Conservation (phyloP, 2,888 invertebrate species). For the Calephelis perditalis region DNA sequence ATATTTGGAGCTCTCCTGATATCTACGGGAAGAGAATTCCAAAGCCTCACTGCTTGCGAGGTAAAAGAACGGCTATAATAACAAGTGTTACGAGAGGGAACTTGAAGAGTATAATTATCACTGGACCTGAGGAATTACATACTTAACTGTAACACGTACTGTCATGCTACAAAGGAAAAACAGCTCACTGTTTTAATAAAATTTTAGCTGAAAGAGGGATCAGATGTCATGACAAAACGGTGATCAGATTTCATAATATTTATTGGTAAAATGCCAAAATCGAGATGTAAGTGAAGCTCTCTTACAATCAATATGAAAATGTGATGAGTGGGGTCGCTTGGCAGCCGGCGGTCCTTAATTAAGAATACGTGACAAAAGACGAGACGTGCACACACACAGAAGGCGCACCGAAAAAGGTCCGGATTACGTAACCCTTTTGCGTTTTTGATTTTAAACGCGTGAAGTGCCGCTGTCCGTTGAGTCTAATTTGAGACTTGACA, state of each 20-base stretch:
- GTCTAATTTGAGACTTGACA: constrained; percentile 74
- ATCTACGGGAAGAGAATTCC: no score
- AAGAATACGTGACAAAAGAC: constrained; percentile 80
- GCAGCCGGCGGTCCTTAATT: constrained; percentile 72
- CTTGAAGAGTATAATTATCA: no score
- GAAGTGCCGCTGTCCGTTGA: constrained; percentile 64
- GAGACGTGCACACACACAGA: constrained; percentile 72
- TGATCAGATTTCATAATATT: constrained; percentile 37
- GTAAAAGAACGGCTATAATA: no score
- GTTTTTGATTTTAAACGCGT: constrained; percentile 76
- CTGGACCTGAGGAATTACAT: no score
- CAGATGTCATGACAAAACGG: constrained; percentile 8
- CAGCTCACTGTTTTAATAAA: no score
- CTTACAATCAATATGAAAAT: constrained; percentile 67
- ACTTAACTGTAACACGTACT: no score
- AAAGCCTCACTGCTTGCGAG: no score
- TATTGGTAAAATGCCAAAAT: constrained; percentile 44
- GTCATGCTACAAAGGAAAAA: no score
- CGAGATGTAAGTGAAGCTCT: constrained; percentile 45
- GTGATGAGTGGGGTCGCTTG: constrained; percentile 64
- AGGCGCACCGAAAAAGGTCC: constrained; percentile 70
- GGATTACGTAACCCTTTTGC: constrained; percentile 76
- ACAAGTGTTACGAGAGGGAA: no score
- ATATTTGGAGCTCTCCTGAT: no score
- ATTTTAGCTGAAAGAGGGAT: background rate